Evolutionary conservation across 1,140 invertebrate species (phyloP).

Genomic region (Neoseiulus cucumeris): DNA sequence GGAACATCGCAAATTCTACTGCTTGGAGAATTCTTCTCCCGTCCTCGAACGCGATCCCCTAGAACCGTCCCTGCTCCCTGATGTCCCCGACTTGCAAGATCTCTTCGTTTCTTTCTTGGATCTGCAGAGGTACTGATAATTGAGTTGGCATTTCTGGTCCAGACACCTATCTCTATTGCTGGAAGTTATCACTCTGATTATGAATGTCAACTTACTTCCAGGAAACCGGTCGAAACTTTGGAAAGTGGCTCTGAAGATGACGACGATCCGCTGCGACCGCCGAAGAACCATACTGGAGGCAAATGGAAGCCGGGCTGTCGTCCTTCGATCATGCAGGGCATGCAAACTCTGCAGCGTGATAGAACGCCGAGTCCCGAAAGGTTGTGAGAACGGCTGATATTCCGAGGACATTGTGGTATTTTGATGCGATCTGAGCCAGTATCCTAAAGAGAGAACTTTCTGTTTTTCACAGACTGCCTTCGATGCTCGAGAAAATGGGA

Average conservation of each 20-base stretch:
- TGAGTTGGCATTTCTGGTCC: neutral
- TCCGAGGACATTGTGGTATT: neutral
- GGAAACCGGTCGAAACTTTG: neutral
- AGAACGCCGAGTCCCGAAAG: neutral
- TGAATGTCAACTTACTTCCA: neutral
- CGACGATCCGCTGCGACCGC: neutral
- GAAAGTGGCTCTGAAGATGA: neutral
- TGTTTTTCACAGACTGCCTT: neutral
- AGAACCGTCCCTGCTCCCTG: neutral
- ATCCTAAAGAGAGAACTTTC: neutral
- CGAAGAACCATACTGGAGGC: neutral
- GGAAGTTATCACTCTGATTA: neutral
- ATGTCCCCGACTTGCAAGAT: neutral
- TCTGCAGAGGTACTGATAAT: neutral
- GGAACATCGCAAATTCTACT: neutral
- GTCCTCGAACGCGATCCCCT: neutral
- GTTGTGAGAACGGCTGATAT: neutral
- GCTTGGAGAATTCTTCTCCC: neutral
- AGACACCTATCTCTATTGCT: neutral
- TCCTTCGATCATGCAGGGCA: neutral
- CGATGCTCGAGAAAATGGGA: slow-evolving; percentile 5
- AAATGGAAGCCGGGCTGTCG: neutral
- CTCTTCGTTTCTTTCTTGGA: neutral
- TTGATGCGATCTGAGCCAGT: neutral
- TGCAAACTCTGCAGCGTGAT: neutral